Conservation (phyloP, 2,888 invertebrate species). For the Acleris laterana region DNA sequence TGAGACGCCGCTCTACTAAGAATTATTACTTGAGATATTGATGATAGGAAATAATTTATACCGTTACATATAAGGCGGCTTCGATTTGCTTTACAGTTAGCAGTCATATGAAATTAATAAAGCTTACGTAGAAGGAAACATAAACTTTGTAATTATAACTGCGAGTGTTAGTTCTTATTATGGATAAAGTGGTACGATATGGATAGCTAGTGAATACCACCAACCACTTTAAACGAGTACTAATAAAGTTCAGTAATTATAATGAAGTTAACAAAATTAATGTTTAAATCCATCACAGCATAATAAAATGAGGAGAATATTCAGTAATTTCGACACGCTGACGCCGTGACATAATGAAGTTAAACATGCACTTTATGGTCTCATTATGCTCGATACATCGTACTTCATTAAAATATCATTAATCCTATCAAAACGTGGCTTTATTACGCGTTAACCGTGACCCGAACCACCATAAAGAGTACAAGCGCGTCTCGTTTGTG, state of each 20-base stretch:
- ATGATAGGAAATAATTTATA: conserved; percentile 1
- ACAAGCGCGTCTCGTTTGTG: conserved; percentile 66
- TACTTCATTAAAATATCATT: conserved; percentile 66
- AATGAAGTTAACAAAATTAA: neutral
- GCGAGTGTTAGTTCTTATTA: neutral
- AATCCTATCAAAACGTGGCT: conserved; percentile 53
- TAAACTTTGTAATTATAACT: conserved; percentile 16
- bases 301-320: conserved; percentile 15
- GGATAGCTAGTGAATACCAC: no score
- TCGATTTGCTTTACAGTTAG: conserved; percentile 12
- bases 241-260: neutral
- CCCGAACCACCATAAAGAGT: conserved; percentile 56
- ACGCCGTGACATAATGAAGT: conserved; percentile 33
- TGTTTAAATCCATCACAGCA: conserved; percentile 1
- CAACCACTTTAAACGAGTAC: no score
- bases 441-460: conserved; percentile 53
- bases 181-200: neutral
- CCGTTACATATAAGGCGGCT: neutral
- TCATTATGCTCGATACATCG: conserved; percentile 38
- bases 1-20: neutral
- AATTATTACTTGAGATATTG: neutral
- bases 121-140: neutral
- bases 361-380: conserved; percentile 37
- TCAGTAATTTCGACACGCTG: conserved; percentile 19
- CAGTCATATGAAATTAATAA: conserved; percentile 7